These are phyloP conservation scores for Cataglyphis albicans DNA, from an alignment of 2,888 invertebrate species.

Conservation along the genomic window DNA sequence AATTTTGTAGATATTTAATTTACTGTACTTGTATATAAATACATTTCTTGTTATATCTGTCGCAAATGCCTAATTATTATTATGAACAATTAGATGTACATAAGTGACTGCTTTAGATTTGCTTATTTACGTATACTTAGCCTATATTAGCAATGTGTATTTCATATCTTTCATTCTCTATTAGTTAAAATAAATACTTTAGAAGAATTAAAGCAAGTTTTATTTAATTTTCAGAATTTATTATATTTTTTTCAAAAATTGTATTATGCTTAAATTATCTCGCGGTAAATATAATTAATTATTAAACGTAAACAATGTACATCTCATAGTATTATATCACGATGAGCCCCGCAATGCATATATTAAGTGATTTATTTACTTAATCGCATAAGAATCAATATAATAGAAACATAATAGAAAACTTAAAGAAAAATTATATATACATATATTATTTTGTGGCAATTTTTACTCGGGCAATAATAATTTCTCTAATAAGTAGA, in stretches of 20 bases:
- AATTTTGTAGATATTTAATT: slow-evolving; percentile 70
- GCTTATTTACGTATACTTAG: slow-evolving; percentile 55
- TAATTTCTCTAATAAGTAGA: too few relatives aligned
- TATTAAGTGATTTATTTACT: too few relatives aligned
- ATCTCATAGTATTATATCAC: too few relatives aligned
- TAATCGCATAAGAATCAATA: too few relatives aligned
- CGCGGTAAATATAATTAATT: background rate
- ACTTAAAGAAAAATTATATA: too few relatives aligned
- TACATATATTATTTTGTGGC: too few relatives aligned
- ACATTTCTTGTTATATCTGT: slow-evolving; percentile 47
- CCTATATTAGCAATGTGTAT: slow-evolving; percentile 57
- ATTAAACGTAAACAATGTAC: background rate
- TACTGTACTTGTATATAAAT: slow-evolving; percentile 71
- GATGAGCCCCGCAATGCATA: too few relatives aligned
- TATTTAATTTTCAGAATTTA: background rate
- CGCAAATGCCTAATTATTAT: slow-evolving; percentile 36
- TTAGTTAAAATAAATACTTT: slow-evolving; percentile 73
- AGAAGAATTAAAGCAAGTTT: slow-evolving; percentile 34
- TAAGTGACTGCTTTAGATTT: slow-evolving; percentile 32
- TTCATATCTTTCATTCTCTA: slow-evolving; percentile 66
- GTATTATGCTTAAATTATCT: background rate
- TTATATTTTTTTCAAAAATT: background rate
- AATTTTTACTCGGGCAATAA: too few relatives aligned
- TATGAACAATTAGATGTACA: slow-evolving; percentile 14
- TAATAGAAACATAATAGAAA: too few relatives aligned